phyloP scores from a whole-genome alignment of 2,113 vertebrate genomes.

The Festucalex cinctus region DNA sequence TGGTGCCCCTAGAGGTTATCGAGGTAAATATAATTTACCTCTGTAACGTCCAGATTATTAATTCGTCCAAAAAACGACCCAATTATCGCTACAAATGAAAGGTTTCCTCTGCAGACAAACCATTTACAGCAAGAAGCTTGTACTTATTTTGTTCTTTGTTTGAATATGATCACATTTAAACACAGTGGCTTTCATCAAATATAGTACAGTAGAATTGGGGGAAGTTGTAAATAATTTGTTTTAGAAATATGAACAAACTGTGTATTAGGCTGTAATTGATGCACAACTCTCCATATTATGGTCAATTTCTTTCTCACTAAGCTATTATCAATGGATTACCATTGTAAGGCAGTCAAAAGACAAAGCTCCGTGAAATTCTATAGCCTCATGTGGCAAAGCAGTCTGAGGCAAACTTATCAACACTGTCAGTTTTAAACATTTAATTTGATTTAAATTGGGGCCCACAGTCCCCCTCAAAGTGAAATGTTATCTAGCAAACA shows the following conservation, averaged over 20 bases:
- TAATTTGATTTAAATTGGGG: neutral
- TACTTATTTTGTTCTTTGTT: neutral
- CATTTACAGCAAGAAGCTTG: neutral
- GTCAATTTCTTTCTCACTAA: too few species aligned
- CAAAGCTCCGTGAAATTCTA: neutral
- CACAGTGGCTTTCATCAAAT: slow-evolving; percentile 7
- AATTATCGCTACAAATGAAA: too few species aligned
- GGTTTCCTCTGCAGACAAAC: neutral
- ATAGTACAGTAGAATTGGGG: neutral
- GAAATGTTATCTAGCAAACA: too few species aligned
- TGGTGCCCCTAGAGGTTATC: too few species aligned
- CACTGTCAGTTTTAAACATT: neutral
- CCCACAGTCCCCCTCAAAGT: neutral
- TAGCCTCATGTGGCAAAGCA: neutral
- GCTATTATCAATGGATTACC: too few species aligned
- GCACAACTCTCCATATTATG: too few species aligned
- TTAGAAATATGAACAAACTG: neutral
- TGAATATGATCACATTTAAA: neutral
- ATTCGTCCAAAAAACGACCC: too few species aligned
- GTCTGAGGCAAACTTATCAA: neutral
- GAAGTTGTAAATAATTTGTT: neutral
- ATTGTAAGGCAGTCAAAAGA: neutral
- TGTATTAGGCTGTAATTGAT: neutral
- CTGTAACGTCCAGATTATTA: too few species aligned
- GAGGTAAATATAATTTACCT: too few species aligned